These are phyloP conservation scores for Dryoscopus gambensis DNA, from an alignment of 2,113 vertebrate species.

Conservation along the genomic window DNA sequence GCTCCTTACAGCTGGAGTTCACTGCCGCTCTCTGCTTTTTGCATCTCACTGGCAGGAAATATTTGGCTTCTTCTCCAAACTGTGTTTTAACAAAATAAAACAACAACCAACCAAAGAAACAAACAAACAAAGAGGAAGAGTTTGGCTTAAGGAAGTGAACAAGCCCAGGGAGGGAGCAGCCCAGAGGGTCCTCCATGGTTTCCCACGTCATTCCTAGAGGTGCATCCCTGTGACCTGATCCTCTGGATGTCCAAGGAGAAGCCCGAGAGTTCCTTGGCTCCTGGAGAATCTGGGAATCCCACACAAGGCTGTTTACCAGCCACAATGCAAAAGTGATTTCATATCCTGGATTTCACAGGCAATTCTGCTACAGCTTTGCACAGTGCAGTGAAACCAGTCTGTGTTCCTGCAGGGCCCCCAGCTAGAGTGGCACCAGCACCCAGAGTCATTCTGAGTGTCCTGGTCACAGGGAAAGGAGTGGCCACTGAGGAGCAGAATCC, in stretches of 20 bases:
- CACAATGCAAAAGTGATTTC: neutral
- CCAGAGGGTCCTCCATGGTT: accelerated
- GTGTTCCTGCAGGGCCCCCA: neutral
- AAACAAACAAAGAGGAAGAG: no score
- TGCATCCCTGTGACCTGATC: accelerated
- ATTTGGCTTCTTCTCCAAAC: neutral
- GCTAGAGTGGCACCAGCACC: neutral
- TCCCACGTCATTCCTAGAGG: neutral
- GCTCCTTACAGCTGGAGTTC: neutral
- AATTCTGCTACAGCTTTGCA: neutral
- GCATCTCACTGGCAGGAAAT: neutral
- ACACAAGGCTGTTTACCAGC: neutral
- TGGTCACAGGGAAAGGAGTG: neutral
- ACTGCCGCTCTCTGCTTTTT: neutral
- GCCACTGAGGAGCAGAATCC: neutral
- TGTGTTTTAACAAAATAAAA: neutral
- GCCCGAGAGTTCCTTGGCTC: accelerated
- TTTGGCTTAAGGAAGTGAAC: neutral
- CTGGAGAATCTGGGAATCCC: neutral
- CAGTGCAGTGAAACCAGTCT: neutral
- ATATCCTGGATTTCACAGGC: neutral
- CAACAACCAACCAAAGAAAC: neutral
- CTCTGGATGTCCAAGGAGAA: neutral
- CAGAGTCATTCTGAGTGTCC: neutral
- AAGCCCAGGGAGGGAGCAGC: accelerated